These are phyloP conservation scores for Lepilemur septentrionalis DNA, from an alignment of 2,797 vertebrate genomes.

Conservation along the genomic window DNA sequence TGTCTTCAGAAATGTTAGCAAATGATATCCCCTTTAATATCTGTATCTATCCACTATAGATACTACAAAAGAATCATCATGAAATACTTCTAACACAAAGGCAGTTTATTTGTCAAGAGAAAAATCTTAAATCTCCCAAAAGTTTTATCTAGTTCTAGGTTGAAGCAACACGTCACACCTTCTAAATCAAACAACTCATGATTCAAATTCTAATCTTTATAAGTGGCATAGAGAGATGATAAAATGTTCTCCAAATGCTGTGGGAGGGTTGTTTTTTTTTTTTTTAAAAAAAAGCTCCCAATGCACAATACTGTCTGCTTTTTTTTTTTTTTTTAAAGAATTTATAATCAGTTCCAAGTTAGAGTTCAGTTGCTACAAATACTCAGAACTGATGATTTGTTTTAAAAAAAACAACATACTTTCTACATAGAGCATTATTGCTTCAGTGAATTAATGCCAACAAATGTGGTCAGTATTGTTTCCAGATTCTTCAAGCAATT, in stretches of 20 bases:
- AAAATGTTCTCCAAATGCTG: conserved; percentile 73
- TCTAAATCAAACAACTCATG: conserved; percentile 62
- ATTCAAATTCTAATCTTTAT: conserved; percentile 63
- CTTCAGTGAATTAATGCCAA: conserved; percentile 68
- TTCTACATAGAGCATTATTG: conserved; percentile 62
- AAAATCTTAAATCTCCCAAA: conserved; percentile 17
- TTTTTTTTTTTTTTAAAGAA: conserved; percentile 21
- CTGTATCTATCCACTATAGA: neutral
- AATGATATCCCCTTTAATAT: conserved; percentile 31
- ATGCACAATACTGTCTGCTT: neutral
- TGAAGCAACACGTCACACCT: neutral
- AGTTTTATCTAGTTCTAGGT: conserved; percentile 9
- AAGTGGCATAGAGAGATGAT: conserved; percentile 41
- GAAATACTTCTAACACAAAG: conserved; percentile 14
- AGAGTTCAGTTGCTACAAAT: conserved; percentile 62
- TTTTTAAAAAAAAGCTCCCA: neutral
- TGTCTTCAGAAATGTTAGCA: conserved; percentile 21
- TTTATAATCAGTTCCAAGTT: conserved; percentile 70
- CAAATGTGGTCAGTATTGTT: conserved; percentile 72
- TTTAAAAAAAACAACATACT: neutral
- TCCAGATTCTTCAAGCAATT: conserved; percentile 72
- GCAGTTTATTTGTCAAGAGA: conserved; percentile 17
- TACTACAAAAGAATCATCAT: neutral
- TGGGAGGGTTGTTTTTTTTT: conserved; percentile 20
- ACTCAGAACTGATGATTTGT: conserved; percentile 60